Evolutionary conservation across 2,888 invertebrate species (phyloP).

Genomic region (Taphrorychus bicolor): DNA sequence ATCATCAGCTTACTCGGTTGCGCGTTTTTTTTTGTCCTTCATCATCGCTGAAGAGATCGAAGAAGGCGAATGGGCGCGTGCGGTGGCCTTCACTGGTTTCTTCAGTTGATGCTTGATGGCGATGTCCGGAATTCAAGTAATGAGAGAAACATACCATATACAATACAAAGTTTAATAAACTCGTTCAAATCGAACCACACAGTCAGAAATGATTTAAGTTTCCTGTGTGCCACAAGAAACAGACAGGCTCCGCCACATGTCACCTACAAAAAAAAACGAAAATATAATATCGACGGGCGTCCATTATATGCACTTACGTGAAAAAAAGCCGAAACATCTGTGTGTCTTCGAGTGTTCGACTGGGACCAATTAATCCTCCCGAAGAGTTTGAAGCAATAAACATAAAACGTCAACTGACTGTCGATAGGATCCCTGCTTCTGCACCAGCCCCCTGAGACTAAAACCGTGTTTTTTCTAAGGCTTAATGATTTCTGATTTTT

Average conservation of each 20-base stretch:
- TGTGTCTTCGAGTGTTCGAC: neutral
- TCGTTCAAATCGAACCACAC: conserved; percentile 31
- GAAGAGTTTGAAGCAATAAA: neutral
- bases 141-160: too few species aligned
- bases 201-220: conserved; percentile 33
- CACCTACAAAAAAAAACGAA: conserved; percentile 21
- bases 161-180: conserved; percentile 20
- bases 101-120: neutral
- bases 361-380: too few species aligned
- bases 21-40: conserved; percentile 15
- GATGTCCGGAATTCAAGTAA: too few species aligned
- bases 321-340: conserved; percentile 16
- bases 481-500: too few species aligned
- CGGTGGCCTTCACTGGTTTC: conserved; percentile 37
- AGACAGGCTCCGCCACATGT: conserved; percentile 34
- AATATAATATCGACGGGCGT: conserved; percentile 33
- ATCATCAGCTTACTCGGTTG: conserved; percentile 10
- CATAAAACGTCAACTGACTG: neutral
- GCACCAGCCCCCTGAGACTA: too few species aligned
- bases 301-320: too few species aligned
- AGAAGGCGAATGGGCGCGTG: conserved; percentile 35
- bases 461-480: too few species aligned
- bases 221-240: conserved; percentile 24
- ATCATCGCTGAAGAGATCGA: conserved; percentile 31
- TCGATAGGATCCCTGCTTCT: neutral